phyloP scores from a whole-genome alignment of 2,888 invertebrate genomes.

The Cryptosula pallasiana region DNA sequence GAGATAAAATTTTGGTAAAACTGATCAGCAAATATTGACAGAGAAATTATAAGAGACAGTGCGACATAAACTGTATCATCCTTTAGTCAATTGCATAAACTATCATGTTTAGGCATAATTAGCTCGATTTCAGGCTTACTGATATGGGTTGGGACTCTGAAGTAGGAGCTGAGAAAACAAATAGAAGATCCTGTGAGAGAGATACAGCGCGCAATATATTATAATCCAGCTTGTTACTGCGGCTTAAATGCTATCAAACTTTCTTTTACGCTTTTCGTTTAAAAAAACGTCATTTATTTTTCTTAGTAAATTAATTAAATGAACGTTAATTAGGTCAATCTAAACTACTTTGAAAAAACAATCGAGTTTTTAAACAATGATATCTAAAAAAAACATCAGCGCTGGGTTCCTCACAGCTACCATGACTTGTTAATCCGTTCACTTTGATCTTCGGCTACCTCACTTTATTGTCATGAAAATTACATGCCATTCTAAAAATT shows the following conservation, averaged over 20 bases:
- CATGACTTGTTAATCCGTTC: no score
- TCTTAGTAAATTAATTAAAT: no score
- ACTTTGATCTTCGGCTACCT: not conserved
- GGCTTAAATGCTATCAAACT: no score
- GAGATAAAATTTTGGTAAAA: slow-evolving; percentile 13
- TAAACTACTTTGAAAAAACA: no score
- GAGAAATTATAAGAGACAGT: not conserved
- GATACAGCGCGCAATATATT: not conserved
- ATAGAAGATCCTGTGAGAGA: not conserved
- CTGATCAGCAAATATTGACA: slow-evolving; percentile 23
- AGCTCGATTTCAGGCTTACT: not conserved
- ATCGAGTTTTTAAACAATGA: no score
- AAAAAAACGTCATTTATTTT: no score
- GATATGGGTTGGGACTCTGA: not conserved
- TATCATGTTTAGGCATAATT: not conserved
- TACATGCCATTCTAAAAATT: not conserved
- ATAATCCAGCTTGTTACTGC: not conserved
- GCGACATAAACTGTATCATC: not conserved
- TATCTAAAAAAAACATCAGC: no score
- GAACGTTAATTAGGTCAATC: no score
- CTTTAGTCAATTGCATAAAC: not conserved
- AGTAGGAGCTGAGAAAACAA: not conserved
- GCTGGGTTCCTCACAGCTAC: no score
- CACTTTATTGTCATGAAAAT: not conserved
- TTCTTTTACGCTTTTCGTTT: no score